Percentiles rank a stretch among this genome's conserved stretches.
These are phyloP conservation scores for Terrapene triunguis DNA, from an alignment of 2,113 vertebrate genomes.

Conservation along the genomic window DNA sequence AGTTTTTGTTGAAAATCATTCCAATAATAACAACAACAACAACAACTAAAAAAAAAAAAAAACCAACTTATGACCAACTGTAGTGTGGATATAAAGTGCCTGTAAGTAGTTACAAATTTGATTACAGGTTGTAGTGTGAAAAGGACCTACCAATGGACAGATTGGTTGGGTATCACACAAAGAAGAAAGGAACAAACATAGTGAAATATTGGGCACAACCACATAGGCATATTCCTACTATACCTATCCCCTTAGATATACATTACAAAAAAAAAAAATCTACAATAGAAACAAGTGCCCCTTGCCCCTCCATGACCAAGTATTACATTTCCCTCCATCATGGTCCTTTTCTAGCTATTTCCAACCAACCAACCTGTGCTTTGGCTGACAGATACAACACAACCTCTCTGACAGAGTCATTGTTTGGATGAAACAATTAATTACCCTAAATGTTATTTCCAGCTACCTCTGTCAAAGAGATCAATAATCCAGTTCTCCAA, in stretches of 20 bases:
- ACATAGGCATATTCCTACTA: background rate
- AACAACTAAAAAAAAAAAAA: too few relatives aligned
- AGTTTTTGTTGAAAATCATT: too few relatives aligned
- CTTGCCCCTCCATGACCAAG: background rate
- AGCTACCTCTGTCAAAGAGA: background rate
- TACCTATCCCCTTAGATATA: background rate
- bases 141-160: background rate
- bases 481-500: fast-evolving
- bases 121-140: fast-evolving
- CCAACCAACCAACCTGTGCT: background rate
- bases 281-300: background rate
- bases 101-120: background rate
- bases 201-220: background rate
- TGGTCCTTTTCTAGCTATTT: background rate
- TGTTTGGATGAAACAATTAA: background rate
- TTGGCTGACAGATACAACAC: background rate
- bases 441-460: background rate
- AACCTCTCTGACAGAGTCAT: too few relatives aligned
- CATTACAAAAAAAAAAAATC: background rate
- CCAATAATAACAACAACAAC: too few relatives aligned
- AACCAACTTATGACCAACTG: too few relatives aligned
- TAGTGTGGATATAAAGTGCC: background rate
- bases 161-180: fast-evolving
- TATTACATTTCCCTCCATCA: background rate
- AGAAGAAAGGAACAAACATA: background rate